Percentiles rank a stretch among this genome's conserved stretches.
Evolutionary conservation across 2,113 vertebrate species (phyloP).

Genomic region (Numenius arquata): DNA sequence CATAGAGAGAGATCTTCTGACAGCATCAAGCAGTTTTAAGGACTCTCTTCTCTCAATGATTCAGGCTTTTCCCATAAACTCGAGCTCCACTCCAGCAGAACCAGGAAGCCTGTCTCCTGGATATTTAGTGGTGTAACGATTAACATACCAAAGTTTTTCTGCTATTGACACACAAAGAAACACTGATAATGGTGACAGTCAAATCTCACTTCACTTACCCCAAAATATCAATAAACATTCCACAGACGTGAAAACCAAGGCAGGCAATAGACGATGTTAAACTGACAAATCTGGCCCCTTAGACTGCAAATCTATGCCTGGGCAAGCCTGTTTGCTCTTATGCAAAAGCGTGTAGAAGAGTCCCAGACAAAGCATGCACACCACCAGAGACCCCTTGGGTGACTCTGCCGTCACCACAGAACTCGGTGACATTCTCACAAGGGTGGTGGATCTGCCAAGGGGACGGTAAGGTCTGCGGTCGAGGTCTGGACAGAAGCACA

Average conservation of each 20-base stretch:
- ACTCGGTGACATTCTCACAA: rapidly evolving
- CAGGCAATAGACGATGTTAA: neutral
- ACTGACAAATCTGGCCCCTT: neutral
- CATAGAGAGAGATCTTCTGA: neutral
- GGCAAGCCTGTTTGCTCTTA: neutral
- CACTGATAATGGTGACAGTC: neutral
- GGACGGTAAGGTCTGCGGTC: rapidly evolving
- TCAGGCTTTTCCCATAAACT: neutral
- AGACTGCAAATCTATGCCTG: neutral
- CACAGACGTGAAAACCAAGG: neutral
- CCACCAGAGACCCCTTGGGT: neutral
- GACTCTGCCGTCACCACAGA: neutral
- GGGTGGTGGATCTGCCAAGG: neutral
- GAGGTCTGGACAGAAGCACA: neutral
- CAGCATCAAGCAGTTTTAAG: neutral
- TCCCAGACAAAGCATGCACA: neutral
- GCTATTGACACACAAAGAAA: neutral
- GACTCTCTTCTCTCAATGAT: neutral
- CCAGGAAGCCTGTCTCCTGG: neutral
- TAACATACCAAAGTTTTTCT: neutral
- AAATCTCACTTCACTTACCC: neutral
- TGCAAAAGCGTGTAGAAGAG: neutral
- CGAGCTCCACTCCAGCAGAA: neutral
- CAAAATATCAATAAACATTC: neutral
- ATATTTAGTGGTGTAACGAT: neutral